Base-by-base conservation (phyloP, 2,113 vertebrate genomes). In the Gymnarchus niloticus region DNA sequence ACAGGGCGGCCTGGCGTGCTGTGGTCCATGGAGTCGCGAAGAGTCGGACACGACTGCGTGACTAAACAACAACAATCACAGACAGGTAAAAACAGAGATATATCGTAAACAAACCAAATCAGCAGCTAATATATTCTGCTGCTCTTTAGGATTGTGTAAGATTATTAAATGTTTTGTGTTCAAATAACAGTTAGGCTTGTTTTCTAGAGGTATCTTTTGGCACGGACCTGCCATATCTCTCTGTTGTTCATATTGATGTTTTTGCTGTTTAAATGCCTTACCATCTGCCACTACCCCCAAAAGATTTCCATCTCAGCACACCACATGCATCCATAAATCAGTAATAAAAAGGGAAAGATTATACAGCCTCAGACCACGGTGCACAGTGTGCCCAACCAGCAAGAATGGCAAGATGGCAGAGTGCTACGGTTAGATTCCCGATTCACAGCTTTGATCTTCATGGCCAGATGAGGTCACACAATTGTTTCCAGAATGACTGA, bases 231-330 rank as follows among this genome's bases (percentile, higher is more conserved):
- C 78, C 37, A 83, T 83, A 80, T 73, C 48, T 69, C 56, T 83
- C 49, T 83, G 28, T 46, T 44, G 46, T 61, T 83, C 49, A 54
- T 69, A 86, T 73, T 59, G 78, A 65, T 69, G 85, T 82, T 83
- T 82, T 86, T 80, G 83, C 37, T 33, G 51, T 82, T 82, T 54
- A 86, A 83, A 83, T 52, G 21, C 85, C 80, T 69, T 54, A 80
- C 85, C 85, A 83, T 86, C 85, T 86, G 85, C 80, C 49, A 69
- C 48, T 83, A 83, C 85, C 80, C 85, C 80, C 78, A 56, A 82
- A 82, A 83, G 85, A 86, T 83, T 83, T 86, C 57, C 37, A 54
- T 86, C 81, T 86, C 80, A 49, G 59, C 78, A 54, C 85, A 86
- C 78, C 56, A 86, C 52, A 59, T 82, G 85, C 80, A 83, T 82